These are phyloP conservation scores for Chironex yamaguchii DNA, from an alignment of 30 jellyfish, hydroid and myxozoan species.

Conservation along the genomic window DNA sequence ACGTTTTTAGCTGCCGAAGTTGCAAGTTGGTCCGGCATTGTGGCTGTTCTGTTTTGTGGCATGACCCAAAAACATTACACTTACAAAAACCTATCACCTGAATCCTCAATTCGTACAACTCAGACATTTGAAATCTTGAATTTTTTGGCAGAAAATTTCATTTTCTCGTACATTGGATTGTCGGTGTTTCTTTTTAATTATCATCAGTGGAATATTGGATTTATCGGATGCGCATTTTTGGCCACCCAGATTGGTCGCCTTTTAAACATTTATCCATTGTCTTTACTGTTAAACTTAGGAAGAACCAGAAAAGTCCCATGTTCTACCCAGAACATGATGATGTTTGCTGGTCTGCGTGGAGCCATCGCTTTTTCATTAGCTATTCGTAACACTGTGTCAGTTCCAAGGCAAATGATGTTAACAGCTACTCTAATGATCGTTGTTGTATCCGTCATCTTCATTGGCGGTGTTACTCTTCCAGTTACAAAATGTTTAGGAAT, in stretches of 20 bases:
- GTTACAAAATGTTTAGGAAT: constrained; percentile 90
- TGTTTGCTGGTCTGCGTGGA: constrained; percentile 99
- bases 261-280: constrained; percentile 87
- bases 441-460: constrained; percentile 88
- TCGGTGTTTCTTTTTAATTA: constrained; percentile 87
- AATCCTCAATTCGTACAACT: constrained; percentile 91
- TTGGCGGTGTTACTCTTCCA: constrained; percentile 98
- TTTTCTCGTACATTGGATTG: constrained; percentile 97
- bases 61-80: constrained; percentile 99
- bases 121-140: constrained; percentile 95
- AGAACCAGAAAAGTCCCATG: constrained; percentile 92
- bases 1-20: constrained; percentile 99
- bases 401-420: constrained; percentile 98
- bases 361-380: constrained; percentile 99
- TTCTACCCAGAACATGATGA: constrained; percentile 89
- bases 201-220: constrained; percentile 99
- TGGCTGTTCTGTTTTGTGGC: constrained; percentile 99
- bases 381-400: constrained; percentile 97
- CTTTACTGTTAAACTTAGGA: constrained; percentile 85
- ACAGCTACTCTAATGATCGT: constrained; percentile 97
- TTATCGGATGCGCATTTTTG: constrained; percentile 92
- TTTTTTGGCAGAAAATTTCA: constrained; percentile 97
- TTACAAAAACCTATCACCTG: constrained; percentile 95
- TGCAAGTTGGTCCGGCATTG: constrained; percentile 99
- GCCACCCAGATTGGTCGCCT: constrained; percentile 96